phyloP scores from a whole-genome alignment of 2,797 vertebrate genomes.

The Channallabes apus region DNA sequence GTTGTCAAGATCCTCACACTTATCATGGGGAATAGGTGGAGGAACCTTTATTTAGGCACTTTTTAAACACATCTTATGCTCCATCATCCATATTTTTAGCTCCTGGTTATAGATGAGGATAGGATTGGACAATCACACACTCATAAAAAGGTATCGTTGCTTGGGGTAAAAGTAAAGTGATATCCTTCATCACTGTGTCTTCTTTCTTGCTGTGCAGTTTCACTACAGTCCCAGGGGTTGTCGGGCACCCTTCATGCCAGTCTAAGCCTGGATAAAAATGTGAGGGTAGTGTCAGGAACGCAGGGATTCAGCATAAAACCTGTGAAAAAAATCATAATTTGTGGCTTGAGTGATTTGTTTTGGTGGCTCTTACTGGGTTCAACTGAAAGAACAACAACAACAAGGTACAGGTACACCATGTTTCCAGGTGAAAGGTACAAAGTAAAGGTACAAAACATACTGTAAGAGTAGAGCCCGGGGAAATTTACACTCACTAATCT shows the following conservation, averaged over 20 bases:
- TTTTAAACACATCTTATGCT: not conserved
- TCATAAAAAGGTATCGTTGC: not conserved
- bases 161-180: not conserved
- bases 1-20: not conserved
- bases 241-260: too few species aligned
- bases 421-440: slow-evolving; percentile 4
- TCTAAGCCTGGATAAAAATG: too few species aligned
- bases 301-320: too few species aligned
- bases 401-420: not conserved
- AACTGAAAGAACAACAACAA: not conserved
- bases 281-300: too few species aligned
- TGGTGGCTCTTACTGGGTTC: too few species aligned
- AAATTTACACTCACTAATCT: not conserved
- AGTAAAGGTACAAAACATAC: not conserved
- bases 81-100: not conserved
- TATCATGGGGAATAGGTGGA: not conserved
- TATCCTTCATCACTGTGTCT: not conserved
- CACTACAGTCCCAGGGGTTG: too few species aligned
- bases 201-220: too few species aligned
- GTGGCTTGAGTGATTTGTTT: too few species aligned
- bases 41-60: not conserved
- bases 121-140: not conserved
- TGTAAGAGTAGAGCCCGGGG: not conserved
- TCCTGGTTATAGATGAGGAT: too few species aligned
- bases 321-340: too few species aligned